A percentile compares a stretch with the other conserved stretches of the same genome.
Evolutionary conservation across 2,113 vertebrate species (phyloP).

Genomic region (Notarius quadriscutis): DNA sequence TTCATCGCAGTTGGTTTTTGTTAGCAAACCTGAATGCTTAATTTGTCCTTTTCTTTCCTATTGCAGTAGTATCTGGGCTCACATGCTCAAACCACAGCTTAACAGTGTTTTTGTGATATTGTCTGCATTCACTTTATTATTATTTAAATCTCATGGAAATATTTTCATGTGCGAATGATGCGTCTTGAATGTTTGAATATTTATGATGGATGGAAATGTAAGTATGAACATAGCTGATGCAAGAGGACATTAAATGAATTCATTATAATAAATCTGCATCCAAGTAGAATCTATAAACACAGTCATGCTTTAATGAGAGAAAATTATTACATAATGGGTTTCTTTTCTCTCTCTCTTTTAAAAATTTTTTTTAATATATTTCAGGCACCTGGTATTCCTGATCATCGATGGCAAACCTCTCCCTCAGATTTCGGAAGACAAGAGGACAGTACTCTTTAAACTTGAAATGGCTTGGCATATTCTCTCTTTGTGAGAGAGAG

Average conservation of each 20-base stretch:
- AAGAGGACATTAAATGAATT: neutral
- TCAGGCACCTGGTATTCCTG: constrained; percentile 82
- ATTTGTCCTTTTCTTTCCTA: neutral
- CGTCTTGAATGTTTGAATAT: neutral
- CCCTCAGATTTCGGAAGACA: constrained; percentile 88
- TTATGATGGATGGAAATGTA: no score
- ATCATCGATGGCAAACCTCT: constrained; percentile 88
- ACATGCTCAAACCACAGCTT: neutral
- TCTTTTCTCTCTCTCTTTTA: neutral
- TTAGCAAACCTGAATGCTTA: neutral
- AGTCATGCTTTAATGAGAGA: neutral
- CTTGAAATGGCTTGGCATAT: constrained; percentile 92
- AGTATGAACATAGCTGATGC: neutral
- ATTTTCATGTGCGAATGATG: neutral
- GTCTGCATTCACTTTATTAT: neutral
- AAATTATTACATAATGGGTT: neutral
- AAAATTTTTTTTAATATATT: neutral
- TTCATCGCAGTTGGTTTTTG: neutral
- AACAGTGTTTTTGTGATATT: neutral
- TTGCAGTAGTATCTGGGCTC: neutral
- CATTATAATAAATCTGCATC: neutral
- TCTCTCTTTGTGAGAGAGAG: constrained; percentile 73
- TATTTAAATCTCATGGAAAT: neutral
- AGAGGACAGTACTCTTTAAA: constrained; percentile 90
- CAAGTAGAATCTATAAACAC: neutral